Conservation (phyloP, 2,797 vertebrate genomes). For the Fundulus diaphanus region DNA sequence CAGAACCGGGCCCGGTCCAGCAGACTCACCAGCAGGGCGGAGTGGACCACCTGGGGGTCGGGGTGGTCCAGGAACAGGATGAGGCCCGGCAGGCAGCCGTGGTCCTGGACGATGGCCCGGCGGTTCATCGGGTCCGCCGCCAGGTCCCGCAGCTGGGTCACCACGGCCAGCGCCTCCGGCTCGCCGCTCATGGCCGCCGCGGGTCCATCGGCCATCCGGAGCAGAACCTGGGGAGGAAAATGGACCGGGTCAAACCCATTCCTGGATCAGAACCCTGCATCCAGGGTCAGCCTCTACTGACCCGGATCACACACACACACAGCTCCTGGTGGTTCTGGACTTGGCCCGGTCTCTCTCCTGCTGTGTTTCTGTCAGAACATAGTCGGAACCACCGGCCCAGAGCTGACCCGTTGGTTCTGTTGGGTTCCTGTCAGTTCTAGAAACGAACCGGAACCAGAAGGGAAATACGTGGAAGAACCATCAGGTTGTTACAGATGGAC, state of each 20-base stretch:
- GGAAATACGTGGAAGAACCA: no score
- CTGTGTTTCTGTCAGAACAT: not conserved
- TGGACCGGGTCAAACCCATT: not conserved
- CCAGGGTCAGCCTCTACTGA: not conserved
- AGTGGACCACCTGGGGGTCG: constrained; percentile 91
- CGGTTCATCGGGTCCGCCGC: constrained; percentile 92
- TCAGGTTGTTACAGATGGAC: no score
- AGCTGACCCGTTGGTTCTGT: no score
- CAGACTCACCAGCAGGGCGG: constrained; percentile 88
- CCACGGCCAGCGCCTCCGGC: constrained; percentile 88
- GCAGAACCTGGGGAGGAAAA: constrained; percentile 4
- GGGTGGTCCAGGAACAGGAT: constrained; percentile 93
- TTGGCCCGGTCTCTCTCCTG: not conserved
- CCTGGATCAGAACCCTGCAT: not conserved
- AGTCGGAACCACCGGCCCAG: not conserved
- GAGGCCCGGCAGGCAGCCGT: constrained; percentile 92
- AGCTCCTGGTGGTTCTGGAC: not conserved
- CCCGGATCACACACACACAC: not conserved
- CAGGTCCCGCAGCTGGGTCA: constrained; percentile 91
- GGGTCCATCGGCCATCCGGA: constrained; percentile 40
- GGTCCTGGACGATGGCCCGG: constrained; percentile 92
- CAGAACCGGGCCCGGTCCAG: no score
- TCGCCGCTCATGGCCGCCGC: constrained; percentile 83
- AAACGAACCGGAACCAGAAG: no score
- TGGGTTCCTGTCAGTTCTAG: no score